Base-by-base conservation (phyloP, 2,888 invertebrate species). In the Mesochorus sp. region DNA sequence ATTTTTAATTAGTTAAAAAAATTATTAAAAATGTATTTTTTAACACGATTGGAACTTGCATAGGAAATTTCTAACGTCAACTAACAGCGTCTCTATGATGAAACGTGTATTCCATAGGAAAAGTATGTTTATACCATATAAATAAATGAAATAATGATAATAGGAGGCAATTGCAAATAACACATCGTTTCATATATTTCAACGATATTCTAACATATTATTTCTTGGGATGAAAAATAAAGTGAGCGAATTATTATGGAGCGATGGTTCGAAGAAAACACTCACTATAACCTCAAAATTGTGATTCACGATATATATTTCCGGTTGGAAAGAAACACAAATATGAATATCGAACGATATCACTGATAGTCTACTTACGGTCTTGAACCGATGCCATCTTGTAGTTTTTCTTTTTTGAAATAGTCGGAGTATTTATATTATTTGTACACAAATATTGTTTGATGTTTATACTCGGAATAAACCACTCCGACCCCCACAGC, bases 321-420 rank as follows among this genome's bases (percentile, higher is more conserved):
- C 39, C 17, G 44, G n/a, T n/a, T n/a, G n/a, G n/a, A n/a, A 26
- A 19, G 12, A n/a, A 64, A 57, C 8, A 2, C 8, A 14, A 44
- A 51, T 17, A 51, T 10, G 21, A 28, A 24, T 14, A 17, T 17
- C 51, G 12, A 1, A 26, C 8, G 53, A 39, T 62, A 37, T 42
- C 19, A 68, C 12, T 19, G 66, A 39, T 4, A 55, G 62, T 31
- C 51, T 53, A 83, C 86, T 86, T 83, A 85, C 87, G 80, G 12
- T 87, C 86, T 68, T 86, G 86, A 17, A 85, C 74, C 1, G 86
- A 85, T 12, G 86, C 59, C 86, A 86, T 86, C 49, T 14, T 10
- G 17, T 14, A 39, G 64, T 24, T 66, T 0, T n/a, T 62, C 12
- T 76, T 14, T 42, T 34, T 34, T 57, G 17, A 14, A 19, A 44